These are phyloP conservation scores for Pycnonotus jocosus DNA, from an alignment of 2,113 vertebrate species.

Conservation along the genomic window DNA sequence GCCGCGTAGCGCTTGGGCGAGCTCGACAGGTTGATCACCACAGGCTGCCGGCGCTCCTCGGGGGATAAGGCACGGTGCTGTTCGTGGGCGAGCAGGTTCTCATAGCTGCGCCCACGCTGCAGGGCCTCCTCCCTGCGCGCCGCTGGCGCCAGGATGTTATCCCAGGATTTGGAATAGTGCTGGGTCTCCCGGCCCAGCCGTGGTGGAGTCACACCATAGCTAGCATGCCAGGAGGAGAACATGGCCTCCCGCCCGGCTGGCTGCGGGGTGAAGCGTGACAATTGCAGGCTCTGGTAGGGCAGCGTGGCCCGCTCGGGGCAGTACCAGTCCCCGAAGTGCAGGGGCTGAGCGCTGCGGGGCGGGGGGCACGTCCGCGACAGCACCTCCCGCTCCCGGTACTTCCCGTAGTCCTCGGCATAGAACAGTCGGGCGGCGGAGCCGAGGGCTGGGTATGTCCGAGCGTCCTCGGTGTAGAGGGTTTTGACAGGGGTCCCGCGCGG, in stretches of 20 bases:
- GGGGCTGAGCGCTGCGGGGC: constrained; percentile 71
- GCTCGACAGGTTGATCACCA: constrained; percentile 93
- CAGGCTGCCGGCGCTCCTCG: constrained; percentile 79
- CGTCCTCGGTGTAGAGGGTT: constrained; percentile 74
- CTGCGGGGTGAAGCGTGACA: constrained; percentile 69
- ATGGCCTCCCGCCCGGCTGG: constrained; percentile 67
- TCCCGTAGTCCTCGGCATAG: constrained; percentile 78
- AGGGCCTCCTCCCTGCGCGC: constrained; percentile 78
- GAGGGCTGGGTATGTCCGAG: constrained; percentile 69
- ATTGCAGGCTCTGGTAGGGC: constrained; percentile 76
- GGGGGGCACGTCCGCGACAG: constrained; percentile 68
- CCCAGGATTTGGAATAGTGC: constrained; percentile 94
- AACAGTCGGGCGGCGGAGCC: constrained; percentile 68
- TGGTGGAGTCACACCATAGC: constrained; percentile 68
- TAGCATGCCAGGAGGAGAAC: constrained; percentile 77
- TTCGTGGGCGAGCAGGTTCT: constrained; percentile 84
- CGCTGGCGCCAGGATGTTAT: constrained; percentile 85
- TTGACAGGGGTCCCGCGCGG: constrained; percentile 70
- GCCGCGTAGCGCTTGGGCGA: constrained; percentile 92
- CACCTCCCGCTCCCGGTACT: constrained; percentile 79
- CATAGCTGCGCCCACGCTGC: constrained; percentile 88
- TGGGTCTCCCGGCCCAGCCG: constrained; percentile 80
- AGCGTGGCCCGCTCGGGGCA: constrained; percentile 71
- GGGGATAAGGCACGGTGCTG: constrained; percentile 73
- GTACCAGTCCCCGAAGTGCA: constrained; percentile 84